Conservation (phyloP, 2,888 invertebrate genomes). For the Ichneumoninae sp. region DNA sequence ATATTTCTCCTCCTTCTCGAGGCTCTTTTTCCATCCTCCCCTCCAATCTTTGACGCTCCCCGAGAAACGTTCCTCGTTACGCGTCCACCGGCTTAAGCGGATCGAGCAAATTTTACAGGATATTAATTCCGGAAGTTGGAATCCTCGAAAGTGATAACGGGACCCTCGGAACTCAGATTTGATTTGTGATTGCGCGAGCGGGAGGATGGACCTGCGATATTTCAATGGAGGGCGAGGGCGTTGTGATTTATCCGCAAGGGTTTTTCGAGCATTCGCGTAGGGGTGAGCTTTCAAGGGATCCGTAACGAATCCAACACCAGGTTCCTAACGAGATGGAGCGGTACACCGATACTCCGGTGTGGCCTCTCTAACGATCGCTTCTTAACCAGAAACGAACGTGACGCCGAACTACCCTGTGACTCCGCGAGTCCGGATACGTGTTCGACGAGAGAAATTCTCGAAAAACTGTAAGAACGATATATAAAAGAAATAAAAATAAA, state of each 20-base stretch:
- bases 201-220: background rate
- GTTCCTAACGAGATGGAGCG: slow-evolving; percentile 32
- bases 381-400: slow-evolving; percentile 45
- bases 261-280: background rate
- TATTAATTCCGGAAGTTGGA: slow-evolving; percentile 7
- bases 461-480: background rate
- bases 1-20: background rate
- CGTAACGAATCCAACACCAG: slow-evolving; percentile 47
- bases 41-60: background rate
- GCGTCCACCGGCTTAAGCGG: no score
- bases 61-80: background rate
- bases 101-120: background rate
- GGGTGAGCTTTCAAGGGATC: slow-evolving; percentile 21
- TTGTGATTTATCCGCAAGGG: slow-evolving; percentile 49
- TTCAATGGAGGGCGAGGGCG: background rate
- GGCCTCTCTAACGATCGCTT: slow-evolving; percentile 47
- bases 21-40: background rate
- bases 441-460: slow-evolving; percentile 11
- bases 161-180: slow-evolving; percentile 9
- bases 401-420: slow-evolving; percentile 21
- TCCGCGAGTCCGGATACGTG: slow-evolving; percentile 10
- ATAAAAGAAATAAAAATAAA: slow-evolving; percentile 1
- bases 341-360: background rate
- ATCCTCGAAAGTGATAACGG: background rate
- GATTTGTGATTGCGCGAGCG: background rate